Base-by-base conservation (phyloP, 2,888 invertebrate genomes). In the Mimumesa dahlbomi region DNA sequence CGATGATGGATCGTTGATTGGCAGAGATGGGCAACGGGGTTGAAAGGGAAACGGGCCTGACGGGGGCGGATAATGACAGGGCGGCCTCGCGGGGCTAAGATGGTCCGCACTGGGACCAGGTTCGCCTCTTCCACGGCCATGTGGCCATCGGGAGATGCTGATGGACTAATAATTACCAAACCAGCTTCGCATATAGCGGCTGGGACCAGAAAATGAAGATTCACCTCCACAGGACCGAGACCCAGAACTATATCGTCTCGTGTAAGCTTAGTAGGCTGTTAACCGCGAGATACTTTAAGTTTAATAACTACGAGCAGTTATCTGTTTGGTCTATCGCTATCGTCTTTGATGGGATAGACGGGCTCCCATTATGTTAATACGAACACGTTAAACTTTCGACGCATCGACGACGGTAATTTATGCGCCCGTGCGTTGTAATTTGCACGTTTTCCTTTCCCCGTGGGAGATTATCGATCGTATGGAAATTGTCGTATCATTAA, bases 51-150 rank as follows among this genome's bases (percentile, higher is more conserved):
- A 89, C 68, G 81, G 81, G 80, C 73, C 79, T 79, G 75, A 85
- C 81, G 88, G 84, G 87, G 89, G 88, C 84, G 87, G 85, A 87
- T 89, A 89, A 89, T 89, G 85, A 89, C 87, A 89, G 88, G 88
- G 88, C 89, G 88, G 88, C 69, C 73, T 73, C 76, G 73, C 76
- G 75, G 56, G 62, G 79, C 79, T 79, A 84, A 83, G 82, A 84
- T 84, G 82, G 79, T 73, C 77, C 79, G 75, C 72, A 58, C 54
- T 67, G 69, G 61, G 65, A 74, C 70, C 75, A 66, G 68, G 69
- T 77, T 82, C 73, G 68, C 74, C 76, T 74, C 74, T 81, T 78
- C 77, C 56, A 72, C 72, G 69, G 83, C 87, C 88, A 88, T 89
- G 87, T 88, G 88, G 87, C 84, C 81, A 85, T 87, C 88, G 85